phyloP scores from a whole-genome alignment of 2,888 invertebrate species.

The Drosophila rellima region DNA sequence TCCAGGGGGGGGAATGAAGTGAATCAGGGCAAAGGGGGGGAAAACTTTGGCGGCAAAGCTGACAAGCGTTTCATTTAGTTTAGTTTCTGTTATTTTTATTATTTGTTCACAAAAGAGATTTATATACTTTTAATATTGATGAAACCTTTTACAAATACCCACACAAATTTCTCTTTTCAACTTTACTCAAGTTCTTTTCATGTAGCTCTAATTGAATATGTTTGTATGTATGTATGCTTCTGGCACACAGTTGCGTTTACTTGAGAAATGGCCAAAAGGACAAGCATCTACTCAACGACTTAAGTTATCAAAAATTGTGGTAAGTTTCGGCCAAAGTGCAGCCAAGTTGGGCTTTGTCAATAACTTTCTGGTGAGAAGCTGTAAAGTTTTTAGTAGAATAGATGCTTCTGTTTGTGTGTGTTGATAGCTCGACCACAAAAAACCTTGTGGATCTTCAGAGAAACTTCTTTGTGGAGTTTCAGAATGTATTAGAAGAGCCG shows the following conservation, averaged over 20 bases:
- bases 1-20: slow-evolving; percentile 9
- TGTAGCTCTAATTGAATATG: slow-evolving; percentile 66
- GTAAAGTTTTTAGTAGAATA: slow-evolving; percentile 18
- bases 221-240: slow-evolving; percentile 1
- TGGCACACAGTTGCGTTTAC: background rate
- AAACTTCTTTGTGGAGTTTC: background rate
- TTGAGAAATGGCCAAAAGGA: slow-evolving; percentile 28
- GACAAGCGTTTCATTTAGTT: slow-evolving; percentile 75
- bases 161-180: slow-evolving; percentile 56
- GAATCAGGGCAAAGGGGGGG: slow-evolving; percentile 18
- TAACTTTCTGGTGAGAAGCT: slow-evolving; percentile 23
- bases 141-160: slow-evolving; percentile 60
- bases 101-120: slow-evolving; percentile 36
- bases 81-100: slow-evolving; percentile 16
- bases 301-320: slow-evolving; percentile 43
- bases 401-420: slow-evolving; percentile 2
- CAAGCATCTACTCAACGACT: slow-evolving; percentile 24
- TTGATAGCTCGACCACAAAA: slow-evolving; percentile 1
- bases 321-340: slow-evolving; percentile 30
- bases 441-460: slow-evolving; percentile 4
- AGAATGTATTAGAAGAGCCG: background rate
- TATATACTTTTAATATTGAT: slow-evolving; percentile 65
- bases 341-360: slow-evolving; percentile 23
- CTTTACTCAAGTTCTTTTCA: slow-evolving; percentile 35
- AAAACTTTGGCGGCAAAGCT: slow-evolving; percentile 35